These are phyloP conservation scores for Lophotriccus pileatus DNA, from an alignment of 2,797 vertebrate genomes.

Conservation along the genomic window DNA sequence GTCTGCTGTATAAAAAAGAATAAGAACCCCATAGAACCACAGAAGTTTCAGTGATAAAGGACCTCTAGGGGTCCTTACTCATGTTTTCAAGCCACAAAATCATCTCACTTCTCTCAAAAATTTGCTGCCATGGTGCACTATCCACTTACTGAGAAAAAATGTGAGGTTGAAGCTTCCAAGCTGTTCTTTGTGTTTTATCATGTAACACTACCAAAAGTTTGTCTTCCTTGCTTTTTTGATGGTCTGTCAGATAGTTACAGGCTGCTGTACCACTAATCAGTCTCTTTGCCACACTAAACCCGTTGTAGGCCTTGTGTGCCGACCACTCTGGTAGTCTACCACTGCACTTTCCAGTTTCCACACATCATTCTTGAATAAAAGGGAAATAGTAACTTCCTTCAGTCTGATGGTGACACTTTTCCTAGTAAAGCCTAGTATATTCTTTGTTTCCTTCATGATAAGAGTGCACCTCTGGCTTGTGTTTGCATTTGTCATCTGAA, in stretches of 20 bases:
- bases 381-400: not conserved
- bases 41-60: not conserved
- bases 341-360: not conserved
- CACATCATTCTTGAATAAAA: not conserved
- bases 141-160: not conserved
- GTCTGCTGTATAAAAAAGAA: not conserved
- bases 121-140: not conserved
- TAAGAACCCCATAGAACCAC: not conserved
- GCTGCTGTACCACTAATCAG: not conserved
- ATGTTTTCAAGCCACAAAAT: not conserved
- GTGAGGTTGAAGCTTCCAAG: not conserved
- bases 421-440: not conserved
- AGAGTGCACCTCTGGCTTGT: not conserved
- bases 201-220: not conserved
- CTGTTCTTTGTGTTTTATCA: not conserved
- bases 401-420: not conserved
- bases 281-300: not conserved
- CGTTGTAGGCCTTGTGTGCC: not conserved
- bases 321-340: not conserved
- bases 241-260: not conserved
- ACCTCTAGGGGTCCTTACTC: not conserved
- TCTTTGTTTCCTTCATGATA: not conserved
- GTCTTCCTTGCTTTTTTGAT: not conserved
- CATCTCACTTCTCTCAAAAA: not conserved
- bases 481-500: not conserved